A percentile compares a stretch with the other conserved stretches of the same genome.
phyloP scores from a whole-genome alignment of 2,888 invertebrate species.

The Agrilus cyanescens region DNA sequence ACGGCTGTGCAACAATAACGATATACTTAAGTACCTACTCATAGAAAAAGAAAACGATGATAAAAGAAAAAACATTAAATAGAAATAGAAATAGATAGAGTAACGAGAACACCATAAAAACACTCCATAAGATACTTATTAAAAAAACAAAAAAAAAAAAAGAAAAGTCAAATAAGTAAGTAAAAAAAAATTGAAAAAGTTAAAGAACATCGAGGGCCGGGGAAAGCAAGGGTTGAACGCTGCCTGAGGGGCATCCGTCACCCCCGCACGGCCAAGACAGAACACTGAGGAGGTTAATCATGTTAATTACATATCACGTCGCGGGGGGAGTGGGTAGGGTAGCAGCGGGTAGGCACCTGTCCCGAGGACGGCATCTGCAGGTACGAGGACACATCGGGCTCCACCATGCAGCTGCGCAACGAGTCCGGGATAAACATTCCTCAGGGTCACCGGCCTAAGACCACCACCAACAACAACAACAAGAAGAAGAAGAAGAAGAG shows the following conservation, averaged over 20 bases:
- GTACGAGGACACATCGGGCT: conserved; percentile 88
- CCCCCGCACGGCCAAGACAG: conserved; percentile 27
- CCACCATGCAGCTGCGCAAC: conserved; percentile 90
- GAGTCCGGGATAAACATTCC: conserved; percentile 88
- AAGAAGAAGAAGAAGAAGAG: too few species aligned
- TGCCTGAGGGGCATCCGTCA: conserved; percentile 18
- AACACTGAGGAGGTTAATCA: conserved; percentile 40
- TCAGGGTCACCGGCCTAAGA: conserved; percentile 32
- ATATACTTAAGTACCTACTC: conserved; percentile 15
- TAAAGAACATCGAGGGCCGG: conserved; percentile 28
- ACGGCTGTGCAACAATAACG: conserved; percentile 25
- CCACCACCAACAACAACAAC: too few species aligned
- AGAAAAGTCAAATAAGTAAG: too few species aligned
- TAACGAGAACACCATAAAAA: conserved; percentile 3
- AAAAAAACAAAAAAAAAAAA: conserved; percentile 23
- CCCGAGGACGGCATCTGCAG: conserved; percentile 90
- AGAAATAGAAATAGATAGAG: conserved; percentile 6
- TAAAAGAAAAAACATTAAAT: conserved; percentile 20
- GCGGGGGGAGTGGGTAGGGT: conserved; percentile 40
- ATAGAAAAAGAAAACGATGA: conserved; percentile 16
- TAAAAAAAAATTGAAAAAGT: conserved; percentile 13
- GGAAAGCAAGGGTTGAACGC: conserved; percentile 18
- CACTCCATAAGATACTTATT: conserved; percentile 9
- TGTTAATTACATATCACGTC: conserved; percentile 41
- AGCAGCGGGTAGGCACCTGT: conserved; percentile 65